Conservation (phyloP, 2,888 invertebrate genomes). For the Meloe dianella region DNA sequence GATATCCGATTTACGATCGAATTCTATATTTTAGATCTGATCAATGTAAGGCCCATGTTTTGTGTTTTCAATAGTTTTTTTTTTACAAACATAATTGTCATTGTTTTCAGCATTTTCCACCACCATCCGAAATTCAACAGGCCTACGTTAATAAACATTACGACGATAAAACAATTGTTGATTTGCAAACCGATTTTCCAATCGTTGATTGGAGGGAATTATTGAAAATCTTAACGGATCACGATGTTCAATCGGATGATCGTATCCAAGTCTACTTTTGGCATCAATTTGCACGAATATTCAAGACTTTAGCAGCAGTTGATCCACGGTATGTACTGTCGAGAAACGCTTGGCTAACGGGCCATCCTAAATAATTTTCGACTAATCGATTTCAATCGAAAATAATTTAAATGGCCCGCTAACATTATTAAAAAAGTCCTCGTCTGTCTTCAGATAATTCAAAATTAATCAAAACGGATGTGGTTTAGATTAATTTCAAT, state of each 20-base stretch:
- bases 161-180: constrained; percentile 27
- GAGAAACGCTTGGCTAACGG: background rate
- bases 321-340: background rate
- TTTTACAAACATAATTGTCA: background rate
- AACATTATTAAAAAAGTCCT: no score
- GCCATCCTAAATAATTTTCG: no score
- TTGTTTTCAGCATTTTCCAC: constrained; percentile 28
- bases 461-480: background rate
- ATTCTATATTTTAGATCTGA: constrained; percentile 38
- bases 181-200: constrained; percentile 37
- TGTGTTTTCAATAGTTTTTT: background rate
- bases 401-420: no score
- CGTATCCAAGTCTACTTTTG: constrained; percentile 42
- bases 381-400: no score
- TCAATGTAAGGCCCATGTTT: constrained; percentile 31
- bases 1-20: constrained; percentile 37
- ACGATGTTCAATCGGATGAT: constrained; percentile 29
- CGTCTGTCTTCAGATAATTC: background rate
- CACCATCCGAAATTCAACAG: constrained; percentile 27
- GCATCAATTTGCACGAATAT: constrained; percentile 32
- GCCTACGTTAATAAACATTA: constrained; percentile 29
- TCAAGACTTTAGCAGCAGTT: constrained; percentile 12
- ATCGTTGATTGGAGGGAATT: constrained; percentile 41
- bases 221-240: constrained; percentile 38
- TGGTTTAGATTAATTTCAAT: background rate